A percentile compares a stretch with the other conserved stretches of the same genome.
phyloP scores from a whole-genome alignment of 2,113 vertebrate genomes.

The Platichthys flesus region DNA sequence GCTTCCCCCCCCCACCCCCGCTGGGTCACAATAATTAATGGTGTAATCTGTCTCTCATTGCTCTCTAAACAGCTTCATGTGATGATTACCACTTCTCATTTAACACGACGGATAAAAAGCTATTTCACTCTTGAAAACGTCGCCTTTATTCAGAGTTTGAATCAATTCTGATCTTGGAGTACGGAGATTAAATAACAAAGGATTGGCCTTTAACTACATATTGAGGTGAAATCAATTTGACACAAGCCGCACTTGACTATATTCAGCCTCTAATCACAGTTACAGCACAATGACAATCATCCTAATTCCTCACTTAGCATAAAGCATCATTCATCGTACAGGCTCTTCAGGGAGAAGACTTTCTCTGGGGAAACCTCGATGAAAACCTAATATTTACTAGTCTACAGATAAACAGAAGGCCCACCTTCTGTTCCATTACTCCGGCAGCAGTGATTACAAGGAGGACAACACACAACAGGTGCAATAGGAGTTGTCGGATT shows the following conservation, averaged over 20 bases:
- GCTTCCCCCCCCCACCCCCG: neutral
- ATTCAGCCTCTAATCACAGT: neutral
- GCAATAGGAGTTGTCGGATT: neutral
- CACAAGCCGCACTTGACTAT: neutral
- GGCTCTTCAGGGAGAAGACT: neutral
- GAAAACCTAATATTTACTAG: neutral
- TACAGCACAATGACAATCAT: neutral
- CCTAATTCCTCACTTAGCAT: neutral
- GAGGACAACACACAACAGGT: neutral
- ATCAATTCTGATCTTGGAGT: neutral
- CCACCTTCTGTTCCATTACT: neutral
- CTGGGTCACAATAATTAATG: conserved; percentile 35
- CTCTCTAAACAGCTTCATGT: conserved; percentile 19
- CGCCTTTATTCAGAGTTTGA: neutral
- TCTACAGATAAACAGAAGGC: neutral
- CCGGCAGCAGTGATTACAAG: neutral
- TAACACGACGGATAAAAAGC: conserved; percentile 12
- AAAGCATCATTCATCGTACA: neutral
- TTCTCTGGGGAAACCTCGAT: neutral
- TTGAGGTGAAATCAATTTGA: neutral
- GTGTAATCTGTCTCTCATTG: conserved; percentile 21
- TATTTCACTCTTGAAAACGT: neutral
- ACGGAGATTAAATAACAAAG: neutral
- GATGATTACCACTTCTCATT: conserved; percentile 19
- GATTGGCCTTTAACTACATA: neutral